These are phyloP conservation scores for Eupithecia inturbata DNA, from an alignment of 2,888 invertebrate species.

Conservation along the genomic window DNA sequence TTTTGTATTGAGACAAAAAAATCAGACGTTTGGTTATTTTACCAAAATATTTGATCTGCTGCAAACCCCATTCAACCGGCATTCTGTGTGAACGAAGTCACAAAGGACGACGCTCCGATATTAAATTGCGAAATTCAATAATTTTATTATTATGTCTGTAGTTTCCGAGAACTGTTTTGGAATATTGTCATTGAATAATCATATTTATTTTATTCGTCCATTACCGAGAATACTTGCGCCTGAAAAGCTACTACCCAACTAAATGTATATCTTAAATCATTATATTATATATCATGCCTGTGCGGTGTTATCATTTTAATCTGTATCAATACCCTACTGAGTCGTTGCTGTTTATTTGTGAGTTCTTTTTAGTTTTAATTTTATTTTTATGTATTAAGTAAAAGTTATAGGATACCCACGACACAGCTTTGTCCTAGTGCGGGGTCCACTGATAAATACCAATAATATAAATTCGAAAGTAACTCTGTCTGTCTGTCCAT, in stretches of 20 bases:
- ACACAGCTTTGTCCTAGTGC: no score
- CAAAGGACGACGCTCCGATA: conserved; percentile 72
- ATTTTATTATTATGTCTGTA: conserved; percentile 70
- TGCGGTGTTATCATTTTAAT: neutral
- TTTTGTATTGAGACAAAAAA: neutral
- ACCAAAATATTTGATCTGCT: neutral
- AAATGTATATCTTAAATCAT: neutral
- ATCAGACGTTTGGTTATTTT: neutral
- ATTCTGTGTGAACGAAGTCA: conserved; percentile 42
- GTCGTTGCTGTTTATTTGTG: neutral
- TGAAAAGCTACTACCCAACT: neutral
- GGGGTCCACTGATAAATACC: no score
- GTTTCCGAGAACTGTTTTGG: conserved; percentile 41
- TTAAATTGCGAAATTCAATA: conserved; percentile 79
- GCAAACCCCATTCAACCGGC: neutral
- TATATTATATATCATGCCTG: neutral
- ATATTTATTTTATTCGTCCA: conserved; percentile 9
- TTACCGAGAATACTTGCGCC: neutral
- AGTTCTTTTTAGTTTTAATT: no score
- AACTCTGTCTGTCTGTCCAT: no score
- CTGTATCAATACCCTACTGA: neutral
- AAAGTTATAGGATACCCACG: no score
- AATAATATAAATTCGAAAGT: no score
- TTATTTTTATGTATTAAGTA: no score
- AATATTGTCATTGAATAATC: conserved; percentile 29